Evolutionary conservation across 2,888 invertebrate genomes (phyloP), one percentile per base, ranked within the genome.

Genomic region (Polydrusus cervinus): DNA sequence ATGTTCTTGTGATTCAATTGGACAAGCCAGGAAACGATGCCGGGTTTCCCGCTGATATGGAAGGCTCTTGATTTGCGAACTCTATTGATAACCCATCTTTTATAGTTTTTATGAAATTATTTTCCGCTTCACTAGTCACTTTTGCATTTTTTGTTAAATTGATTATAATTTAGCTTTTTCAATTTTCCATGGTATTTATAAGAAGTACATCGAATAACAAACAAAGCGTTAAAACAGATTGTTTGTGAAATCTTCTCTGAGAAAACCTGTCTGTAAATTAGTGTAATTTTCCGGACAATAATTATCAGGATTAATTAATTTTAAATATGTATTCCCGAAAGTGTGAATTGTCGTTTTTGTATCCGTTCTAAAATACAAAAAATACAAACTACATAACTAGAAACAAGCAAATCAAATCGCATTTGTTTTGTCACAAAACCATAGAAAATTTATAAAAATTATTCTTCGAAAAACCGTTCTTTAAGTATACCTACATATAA

Each of bases 151-250:
- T 11, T 16, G 14, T 40, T n/a, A 57, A 55, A 57, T n/a, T 68
- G 43, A 68, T 68, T 45, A 68, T 30, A 16, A 34, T 60, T 60
- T 61, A 16, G 49, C 30, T 57, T 60, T 57, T 45, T 45, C 11
- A 55, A 57, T 68, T 69, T 20, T 68, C 57, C 60, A 68, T 30
- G 68, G 57, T 68, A 14, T 47, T 64, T n/a, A 64, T 9, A n/a
- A 7, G 43, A 18, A n/a, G n/a, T n/a, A 45, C 1, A 34, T 10
- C 34, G 10, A 30, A 34, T 34, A 34, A 8, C 34, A 43, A 10
- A 45, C 6, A 20, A 20, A 62, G 18, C 13, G 14, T 43, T 43
- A 16, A 13, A n/a, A 3, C 13, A 43, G 13, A n/a, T 6, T 13
- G n/a, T 5, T 5, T 40, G 1, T 3, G 9, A 43, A 57, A 38